A percentile compares a stretch with the other conserved stretches of the same genome.
These are phyloP conservation scores for Drosophila triauraria DNA, from an alignment of 1,140 invertebrate genomes.

Conservation along the genomic window DNA sequence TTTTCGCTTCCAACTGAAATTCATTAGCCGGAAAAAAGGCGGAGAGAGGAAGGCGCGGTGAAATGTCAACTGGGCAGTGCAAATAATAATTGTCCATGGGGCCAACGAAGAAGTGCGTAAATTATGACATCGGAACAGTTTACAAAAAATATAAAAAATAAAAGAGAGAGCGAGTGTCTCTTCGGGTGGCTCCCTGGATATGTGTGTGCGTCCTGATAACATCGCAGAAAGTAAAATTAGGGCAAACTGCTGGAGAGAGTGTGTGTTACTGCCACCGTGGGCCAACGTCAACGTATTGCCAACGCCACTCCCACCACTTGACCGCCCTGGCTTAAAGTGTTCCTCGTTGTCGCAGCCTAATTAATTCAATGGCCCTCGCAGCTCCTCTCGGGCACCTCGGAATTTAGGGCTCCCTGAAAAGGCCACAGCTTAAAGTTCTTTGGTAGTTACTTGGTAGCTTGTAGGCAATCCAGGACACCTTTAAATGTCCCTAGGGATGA, in stretches of 20 bases:
- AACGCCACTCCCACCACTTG: slow-evolving; percentile 55
- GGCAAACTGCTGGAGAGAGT: slow-evolving; percentile 69
- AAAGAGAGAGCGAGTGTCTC: slow-evolving; percentile 48
- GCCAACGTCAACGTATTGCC: neutral
- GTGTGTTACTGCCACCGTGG: slow-evolving; percentile 32
- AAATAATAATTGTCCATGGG: slow-evolving; percentile 45
- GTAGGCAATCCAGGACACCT: neutral
- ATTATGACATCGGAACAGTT: slow-evolving; percentile 71
- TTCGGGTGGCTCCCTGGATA: slow-evolving; percentile 35
- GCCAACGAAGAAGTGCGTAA: slow-evolving; percentile 76
- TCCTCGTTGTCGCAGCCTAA: slow-evolving; percentile 72
- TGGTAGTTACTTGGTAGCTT: neutral
- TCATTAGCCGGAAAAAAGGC: slow-evolving; percentile 60
- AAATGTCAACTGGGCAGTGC: slow-evolving; percentile 62
- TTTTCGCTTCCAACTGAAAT: slow-evolving; percentile 35
- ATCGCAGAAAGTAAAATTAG: slow-evolving; percentile 83
- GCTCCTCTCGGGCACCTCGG: slow-evolving; percentile 12
- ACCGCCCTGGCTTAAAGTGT: slow-evolving; percentile 62
- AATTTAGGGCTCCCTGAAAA: slow-evolving; percentile 12
- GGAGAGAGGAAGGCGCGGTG: slow-evolving; percentile 23
- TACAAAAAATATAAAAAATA: slow-evolving; percentile 24
- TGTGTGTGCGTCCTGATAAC: slow-evolving; percentile 73
- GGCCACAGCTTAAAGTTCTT: slow-evolving; percentile 26
- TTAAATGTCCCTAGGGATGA: neutral
- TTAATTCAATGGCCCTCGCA: slow-evolving; percentile 74